These are phyloP conservation scores for Spea bombifrons DNA, from an alignment of 2,113 vertebrate species.

Conservation along the genomic window DNA sequence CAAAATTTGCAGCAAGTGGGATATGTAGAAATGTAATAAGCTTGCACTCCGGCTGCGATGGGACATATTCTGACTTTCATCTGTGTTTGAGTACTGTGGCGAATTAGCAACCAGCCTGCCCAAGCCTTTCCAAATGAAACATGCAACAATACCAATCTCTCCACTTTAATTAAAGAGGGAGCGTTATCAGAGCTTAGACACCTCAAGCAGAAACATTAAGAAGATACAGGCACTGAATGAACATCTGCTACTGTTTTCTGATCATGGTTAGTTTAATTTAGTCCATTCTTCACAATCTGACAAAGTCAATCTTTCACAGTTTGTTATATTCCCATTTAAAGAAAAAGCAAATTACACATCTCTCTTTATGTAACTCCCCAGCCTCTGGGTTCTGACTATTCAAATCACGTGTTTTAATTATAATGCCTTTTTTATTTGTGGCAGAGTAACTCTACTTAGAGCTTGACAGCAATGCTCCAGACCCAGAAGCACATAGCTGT, in stretches of 20 bases:
- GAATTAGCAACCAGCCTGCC: constrained; percentile 47
- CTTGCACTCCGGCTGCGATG: constrained; percentile 24
- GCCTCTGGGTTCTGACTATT: constrained; percentile 2
- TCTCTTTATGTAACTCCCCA: constrained; percentile 17
- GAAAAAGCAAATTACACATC: constrained; percentile 31
- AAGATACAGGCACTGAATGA: constrained; percentile 45
- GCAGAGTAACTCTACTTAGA: constrained; percentile 1
- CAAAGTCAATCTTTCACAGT: constrained; percentile 47
- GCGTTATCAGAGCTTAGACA: constrained; percentile 47
- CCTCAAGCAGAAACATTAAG: constrained; percentile 49
- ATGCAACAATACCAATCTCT: constrained; percentile 47
- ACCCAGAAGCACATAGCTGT: too few species aligned
- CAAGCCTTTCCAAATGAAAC: constrained; percentile 42
- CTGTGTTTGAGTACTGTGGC: constrained; percentile 37
- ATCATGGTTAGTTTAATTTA: constrained; percentile 48
- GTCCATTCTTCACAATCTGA: constrained; percentile 48
- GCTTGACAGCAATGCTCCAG: neutral
- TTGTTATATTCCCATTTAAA: constrained; percentile 47
- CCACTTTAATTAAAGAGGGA: constrained; percentile 50
- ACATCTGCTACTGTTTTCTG: constrained; percentile 48
- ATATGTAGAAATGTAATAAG: constrained; percentile 11
- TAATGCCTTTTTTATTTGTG: constrained; percentile 15
- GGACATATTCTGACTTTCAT: constrained; percentile 47
- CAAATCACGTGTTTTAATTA: constrained; percentile 25
- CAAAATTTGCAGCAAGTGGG: neutral